Evolutionary conservation across 2,888 invertebrate species (phyloP), one percentile per base, ranked within the genome.

Genomic region (Erebia palarica): DNA sequence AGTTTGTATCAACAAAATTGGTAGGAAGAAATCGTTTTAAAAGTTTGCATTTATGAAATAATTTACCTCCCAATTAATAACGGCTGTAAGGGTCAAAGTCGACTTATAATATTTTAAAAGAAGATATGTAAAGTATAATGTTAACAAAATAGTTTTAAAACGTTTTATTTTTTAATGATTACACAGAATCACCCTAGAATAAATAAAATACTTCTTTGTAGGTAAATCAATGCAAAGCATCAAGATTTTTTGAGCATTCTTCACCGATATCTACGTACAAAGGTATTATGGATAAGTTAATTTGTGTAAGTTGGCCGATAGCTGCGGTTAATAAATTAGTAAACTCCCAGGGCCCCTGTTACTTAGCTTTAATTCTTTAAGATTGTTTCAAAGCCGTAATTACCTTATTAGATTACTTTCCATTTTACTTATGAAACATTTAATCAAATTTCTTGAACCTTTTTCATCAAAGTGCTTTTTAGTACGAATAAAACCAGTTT

Each of bases 291-390:
- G 83, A 83, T 82, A 90, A 86, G 88, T 90, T 92, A 92, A 92
- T 92, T 92, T 88, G 85, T 92, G 86, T 90, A 88, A 85, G 87
- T 85, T 83, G 83, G 82, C 78, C 81, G 86, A 88, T 90, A 85
- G 79, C 85, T 82, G 84, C 85, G 85, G 88, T 91, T 92, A 92
- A 92, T 92, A 93, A 92, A 93, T 92, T 92, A 92, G 90, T 87
- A 78, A 80, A 79, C 78, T 81, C 78, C 82, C 81, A 79, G 78
- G 81, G 78, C 86, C 86, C 86, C 85, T 84, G 85, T 84, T 87
- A 86, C 87, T 87, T 86, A 86, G 74, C 71, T 75, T 74, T 73
- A 71, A 71, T 73, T 75, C 70, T 80, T 69, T 58, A 71, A 68
- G 61, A 61, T 64, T 47, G 69, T 68, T 74, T 72, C 68, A 65